Percentiles rank a stretch among this genome's conserved stretches.
Conservation (phyloP, 2,888 invertebrate species). For the Hirtodrosophila trivittata region DNA sequence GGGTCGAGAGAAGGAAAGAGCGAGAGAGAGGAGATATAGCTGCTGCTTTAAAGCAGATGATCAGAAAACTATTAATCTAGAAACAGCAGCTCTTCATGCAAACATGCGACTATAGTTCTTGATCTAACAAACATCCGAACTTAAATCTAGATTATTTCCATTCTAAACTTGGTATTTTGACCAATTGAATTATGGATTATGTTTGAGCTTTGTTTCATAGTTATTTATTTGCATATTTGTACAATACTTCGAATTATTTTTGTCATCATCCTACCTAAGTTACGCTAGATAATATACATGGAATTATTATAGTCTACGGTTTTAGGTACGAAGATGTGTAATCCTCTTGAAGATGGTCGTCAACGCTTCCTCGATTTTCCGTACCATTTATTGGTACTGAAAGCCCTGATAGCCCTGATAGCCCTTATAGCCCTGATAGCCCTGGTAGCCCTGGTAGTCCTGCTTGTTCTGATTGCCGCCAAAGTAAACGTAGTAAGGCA, state of each 20-base stretch:
- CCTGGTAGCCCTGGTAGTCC: conserved; percentile 22
- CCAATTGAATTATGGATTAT: no score
- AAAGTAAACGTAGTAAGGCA: conserved; percentile 41
- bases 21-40: neutral
- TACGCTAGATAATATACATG: conserved; percentile 12
- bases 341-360: no score
- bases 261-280: conserved; percentile 53
- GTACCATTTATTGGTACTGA: no score
- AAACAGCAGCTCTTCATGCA: conserved; percentile 8
- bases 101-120: neutral
- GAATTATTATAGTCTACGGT: conserved; percentile 6
- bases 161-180: no score
- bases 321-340: neutral
- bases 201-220: conserved; percentile 12
- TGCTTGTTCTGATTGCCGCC: conserved; percentile 29
- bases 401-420: conserved; percentile 20
- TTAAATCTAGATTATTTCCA: no score
- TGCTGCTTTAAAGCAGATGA: conserved; percentile 24
- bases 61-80: conserved; percentile 25
- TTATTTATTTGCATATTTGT: conserved; percentile 4
- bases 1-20: neutral
- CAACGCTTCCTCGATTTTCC: no score
- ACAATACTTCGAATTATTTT: conserved; percentile 29
- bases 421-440: conserved; percentile 6
- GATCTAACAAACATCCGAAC: no score